A percentile compares a stretch with the other conserved stretches of the same genome.
Conservation (phyloP, 2,113 vertebrate genomes). For the Haplotaxodon microlepis region DNA sequence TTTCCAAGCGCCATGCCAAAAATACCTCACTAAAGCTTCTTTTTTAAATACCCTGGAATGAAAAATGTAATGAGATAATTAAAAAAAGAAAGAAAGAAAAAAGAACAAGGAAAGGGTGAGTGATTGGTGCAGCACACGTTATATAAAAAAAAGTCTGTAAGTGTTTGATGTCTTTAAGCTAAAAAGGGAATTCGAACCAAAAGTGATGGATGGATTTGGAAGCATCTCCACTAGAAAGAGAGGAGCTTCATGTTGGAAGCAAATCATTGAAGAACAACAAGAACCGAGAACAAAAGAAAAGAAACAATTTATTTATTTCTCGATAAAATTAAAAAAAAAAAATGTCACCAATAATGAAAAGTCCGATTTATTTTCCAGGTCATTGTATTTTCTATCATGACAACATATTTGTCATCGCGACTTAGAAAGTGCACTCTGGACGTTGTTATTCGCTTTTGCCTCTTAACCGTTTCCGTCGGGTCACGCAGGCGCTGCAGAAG, state of each 20-base stretch:
- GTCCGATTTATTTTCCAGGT: neutral
- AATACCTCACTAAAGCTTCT: neutral
- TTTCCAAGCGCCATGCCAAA: constrained; percentile 1
- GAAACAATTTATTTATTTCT: neutral
- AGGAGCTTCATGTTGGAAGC: neutral
- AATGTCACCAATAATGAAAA: neutral
- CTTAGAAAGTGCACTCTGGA: neutral
- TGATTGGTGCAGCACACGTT: neutral
- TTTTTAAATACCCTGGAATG: neutral
- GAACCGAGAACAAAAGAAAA: neutral
- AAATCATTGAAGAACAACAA: neutral
- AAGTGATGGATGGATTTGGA: neutral
- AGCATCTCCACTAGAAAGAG: neutral
- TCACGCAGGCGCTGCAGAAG: neutral
- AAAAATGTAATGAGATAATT: neutral
- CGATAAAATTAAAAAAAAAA: rapidly evolving
- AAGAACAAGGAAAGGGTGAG: neutral
- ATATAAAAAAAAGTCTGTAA: neutral
- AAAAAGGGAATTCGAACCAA: neutral
- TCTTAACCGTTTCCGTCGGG: neutral
- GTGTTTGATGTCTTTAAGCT: neutral
- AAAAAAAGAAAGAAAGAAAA: neutral
- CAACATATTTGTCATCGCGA: neutral
- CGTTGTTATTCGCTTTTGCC: neutral
- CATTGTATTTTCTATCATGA: neutral